A percentile compares a stretch with the other conserved stretches of the same genome.
Evolutionary conservation across 2,797 vertebrate species (phyloP).

Genomic region (Gallinago stenura): DNA sequence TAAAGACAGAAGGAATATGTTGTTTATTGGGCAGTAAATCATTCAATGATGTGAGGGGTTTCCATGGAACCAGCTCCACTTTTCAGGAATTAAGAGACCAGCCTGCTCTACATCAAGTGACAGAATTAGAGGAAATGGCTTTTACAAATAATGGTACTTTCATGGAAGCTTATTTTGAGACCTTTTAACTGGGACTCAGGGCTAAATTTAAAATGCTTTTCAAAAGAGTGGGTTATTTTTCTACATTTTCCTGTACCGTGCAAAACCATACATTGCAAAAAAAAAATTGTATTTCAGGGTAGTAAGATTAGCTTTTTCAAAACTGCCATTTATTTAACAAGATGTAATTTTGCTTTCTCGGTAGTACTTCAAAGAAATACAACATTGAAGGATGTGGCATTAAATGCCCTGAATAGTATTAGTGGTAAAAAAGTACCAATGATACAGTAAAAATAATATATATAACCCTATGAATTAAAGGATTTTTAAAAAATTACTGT

Average conservation of each 20-base stretch:
- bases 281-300: neutral
- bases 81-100: neutral
- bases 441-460: neutral
- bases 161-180: conserved; percentile 7
- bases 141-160: neutral
- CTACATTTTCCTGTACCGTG: neutral
- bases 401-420: neutral
- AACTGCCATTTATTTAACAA: neutral
- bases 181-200: neutral
- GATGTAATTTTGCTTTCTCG: neutral
- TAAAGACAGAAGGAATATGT: neutral
- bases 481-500: neutral
- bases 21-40: conserved; percentile 14
- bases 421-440: neutral
- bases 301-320: neutral
- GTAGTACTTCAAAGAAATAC: neutral
- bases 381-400: neutral
- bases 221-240: neutral
- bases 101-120: neutral
- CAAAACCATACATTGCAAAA: neutral
- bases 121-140: conserved; percentile 28
- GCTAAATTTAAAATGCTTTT: neutral
- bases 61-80: neutral
- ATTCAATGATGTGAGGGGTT: neutral
- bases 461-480: neutral